phyloP scores from a whole-genome alignment of 2,797 vertebrate species.

The Tangara arthus region DNA sequence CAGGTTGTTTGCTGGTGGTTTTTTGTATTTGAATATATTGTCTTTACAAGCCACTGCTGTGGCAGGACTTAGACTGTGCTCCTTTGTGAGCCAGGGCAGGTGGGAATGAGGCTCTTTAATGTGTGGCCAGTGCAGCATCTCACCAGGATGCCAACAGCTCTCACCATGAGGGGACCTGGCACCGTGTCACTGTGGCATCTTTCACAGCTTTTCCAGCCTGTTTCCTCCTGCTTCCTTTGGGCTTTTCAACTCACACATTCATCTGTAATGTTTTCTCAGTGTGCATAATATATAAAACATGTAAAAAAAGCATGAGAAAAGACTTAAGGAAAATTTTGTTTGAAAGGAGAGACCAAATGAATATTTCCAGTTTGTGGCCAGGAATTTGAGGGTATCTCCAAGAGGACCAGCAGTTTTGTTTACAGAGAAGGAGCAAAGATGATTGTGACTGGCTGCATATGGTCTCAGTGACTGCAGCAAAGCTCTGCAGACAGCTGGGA shows the following conservation, averaged over 20 bases:
- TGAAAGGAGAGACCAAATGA: not conserved
- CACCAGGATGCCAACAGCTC: not conserved
- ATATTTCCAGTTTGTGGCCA: not conserved
- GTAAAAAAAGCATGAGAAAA: not conserved
- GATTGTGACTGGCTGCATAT: not conserved
- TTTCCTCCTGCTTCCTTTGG: not conserved
- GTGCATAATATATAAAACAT: not conserved
- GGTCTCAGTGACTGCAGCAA: not conserved
- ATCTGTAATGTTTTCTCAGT: not conserved
- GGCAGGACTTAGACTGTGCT: not conserved
- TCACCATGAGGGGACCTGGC: not conserved
- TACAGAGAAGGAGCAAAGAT: not conserved
- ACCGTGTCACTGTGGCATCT: not conserved
- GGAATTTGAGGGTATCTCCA: not conserved
- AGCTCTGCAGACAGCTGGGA: conserved; percentile 71
- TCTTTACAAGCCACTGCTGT: not conserved
- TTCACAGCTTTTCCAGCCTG: not conserved
- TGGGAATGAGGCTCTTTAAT: not conserved
- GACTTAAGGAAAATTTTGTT: not conserved
- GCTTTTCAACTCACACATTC: not conserved
- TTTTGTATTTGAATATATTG: not conserved
- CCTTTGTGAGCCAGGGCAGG: not conserved
- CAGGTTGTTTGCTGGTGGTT: not conserved
- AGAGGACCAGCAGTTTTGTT: not conserved
- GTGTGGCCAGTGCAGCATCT: not conserved